Conservation (phyloP, 2,888 invertebrate species). For the Lathronympha strigana region DNA sequence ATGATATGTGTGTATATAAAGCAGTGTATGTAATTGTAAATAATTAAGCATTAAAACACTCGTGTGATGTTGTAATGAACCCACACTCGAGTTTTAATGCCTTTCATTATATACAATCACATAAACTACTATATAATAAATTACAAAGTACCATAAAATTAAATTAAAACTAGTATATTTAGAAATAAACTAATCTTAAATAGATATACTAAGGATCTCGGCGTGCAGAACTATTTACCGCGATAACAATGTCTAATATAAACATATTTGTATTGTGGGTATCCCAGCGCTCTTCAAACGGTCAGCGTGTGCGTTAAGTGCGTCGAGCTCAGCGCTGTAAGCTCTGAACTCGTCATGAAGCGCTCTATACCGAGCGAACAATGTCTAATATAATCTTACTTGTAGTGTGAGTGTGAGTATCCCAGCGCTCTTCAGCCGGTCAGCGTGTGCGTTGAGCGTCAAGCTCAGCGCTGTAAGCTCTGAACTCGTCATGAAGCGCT, state of each 20-base stretch:
- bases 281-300: constrained; percentile 91
- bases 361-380: constrained; percentile 93
- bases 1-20: too few species aligned
- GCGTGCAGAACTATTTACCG: not conserved
- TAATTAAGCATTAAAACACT: too few species aligned
- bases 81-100: too few species aligned
- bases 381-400: constrained; percentile 79
- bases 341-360: constrained; percentile 95
- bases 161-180: too few species aligned
- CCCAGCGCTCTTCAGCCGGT: constrained; percentile 89
- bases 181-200: too few species aligned
- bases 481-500: constrained; percentile 94
- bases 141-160: too few species aligned
- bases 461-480: constrained; percentile 94
- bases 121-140: too few species aligned
- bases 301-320: constrained; percentile 91
- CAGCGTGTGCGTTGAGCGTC: constrained; percentile 91
- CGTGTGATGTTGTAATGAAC: too few species aligned
- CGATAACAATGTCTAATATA: too few species aligned
- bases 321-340: constrained; percentile 93
- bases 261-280: constrained; percentile 53
- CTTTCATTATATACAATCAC: too few species aligned
- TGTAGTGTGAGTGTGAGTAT: constrained; percentile 75
- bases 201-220: too few species aligned
- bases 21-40: too few species aligned